phyloP scores from a whole-genome alignment of 1,140 invertebrate species.

The Zaprionus kolodkinae region DNA sequence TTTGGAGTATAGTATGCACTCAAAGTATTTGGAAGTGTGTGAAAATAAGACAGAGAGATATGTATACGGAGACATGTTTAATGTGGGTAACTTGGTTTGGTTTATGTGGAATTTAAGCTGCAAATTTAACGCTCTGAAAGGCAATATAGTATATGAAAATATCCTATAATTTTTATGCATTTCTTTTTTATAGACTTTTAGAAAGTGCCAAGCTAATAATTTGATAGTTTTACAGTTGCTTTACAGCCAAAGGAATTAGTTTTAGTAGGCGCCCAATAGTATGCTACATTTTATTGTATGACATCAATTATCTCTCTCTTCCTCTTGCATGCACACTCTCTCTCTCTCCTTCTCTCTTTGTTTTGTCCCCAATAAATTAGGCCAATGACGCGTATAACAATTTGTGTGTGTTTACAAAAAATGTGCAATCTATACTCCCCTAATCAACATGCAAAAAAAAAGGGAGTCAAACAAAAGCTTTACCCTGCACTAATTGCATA shows the following conservation, averaged over 20 bases:
- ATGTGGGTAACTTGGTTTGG: neutral
- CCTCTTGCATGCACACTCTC: neutral
- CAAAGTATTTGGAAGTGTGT: constrained; percentile 2
- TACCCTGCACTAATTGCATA: constrained; percentile 71
- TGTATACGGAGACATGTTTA: neutral
- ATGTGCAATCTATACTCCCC: constrained; percentile 15
- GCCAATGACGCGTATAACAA: neutral
- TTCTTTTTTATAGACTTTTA: too few relatives aligned
- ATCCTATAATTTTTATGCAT: too few relatives aligned
- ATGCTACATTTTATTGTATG: too few relatives aligned
- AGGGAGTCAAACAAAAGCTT: constrained; percentile 29
- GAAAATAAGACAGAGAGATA: neutral
- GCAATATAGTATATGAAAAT: neutral
- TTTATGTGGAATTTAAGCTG: neutral
- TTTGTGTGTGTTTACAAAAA: constrained; percentile 3
- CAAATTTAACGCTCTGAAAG: neutral
- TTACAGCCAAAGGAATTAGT: too few relatives aligned
- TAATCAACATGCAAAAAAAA: constrained; percentile 41
- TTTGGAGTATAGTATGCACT: constrained; percentile 47
- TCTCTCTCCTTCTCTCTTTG: neutral
- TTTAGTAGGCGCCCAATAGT: too few relatives aligned
- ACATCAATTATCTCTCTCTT: neutral
- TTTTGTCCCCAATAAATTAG: neutral
- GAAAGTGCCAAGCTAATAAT: too few relatives aligned
- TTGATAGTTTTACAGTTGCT: too few relatives aligned